phyloP scores from a whole-genome alignment of 2,888 invertebrate genomes.

The Yponomeuta plumbellus region DNA sequence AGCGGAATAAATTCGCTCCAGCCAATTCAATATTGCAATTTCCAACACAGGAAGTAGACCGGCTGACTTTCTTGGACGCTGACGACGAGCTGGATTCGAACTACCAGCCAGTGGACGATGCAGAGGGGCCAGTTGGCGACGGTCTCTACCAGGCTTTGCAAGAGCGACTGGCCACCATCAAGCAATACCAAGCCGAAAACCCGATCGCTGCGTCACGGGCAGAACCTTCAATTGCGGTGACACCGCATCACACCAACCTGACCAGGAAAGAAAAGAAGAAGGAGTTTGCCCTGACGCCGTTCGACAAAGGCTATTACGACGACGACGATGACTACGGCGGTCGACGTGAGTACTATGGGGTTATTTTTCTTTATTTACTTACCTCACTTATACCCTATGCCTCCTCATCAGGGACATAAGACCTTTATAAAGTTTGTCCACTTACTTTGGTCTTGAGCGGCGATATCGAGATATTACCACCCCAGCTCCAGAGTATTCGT shows the following conservation, averaged over 20 bases:
- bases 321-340: constrained; percentile 22
- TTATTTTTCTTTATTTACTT: constrained; percentile 7
- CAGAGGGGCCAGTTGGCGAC: not conserved
- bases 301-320: constrained; percentile 43
- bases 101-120: not conserved
- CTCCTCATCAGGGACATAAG: not conserved
- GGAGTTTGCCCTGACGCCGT: constrained; percentile 44
- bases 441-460: too few species aligned
- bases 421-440: too few species aligned
- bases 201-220: not conserved
- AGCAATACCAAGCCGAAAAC: not conserved
- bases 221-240: not conserved
- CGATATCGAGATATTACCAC: too few species aligned
- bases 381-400: not conserved
- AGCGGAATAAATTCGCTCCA: too few species aligned
- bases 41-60: constrained; percentile 44
- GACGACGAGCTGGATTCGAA: constrained; percentile 28
- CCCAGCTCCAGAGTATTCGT: too few species aligned
- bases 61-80: constrained; percentile 40
- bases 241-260: not conserved
- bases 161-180: not conserved
- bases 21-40: not conserved
- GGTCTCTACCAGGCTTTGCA: not conserved
- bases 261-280: constrained; percentile 21
- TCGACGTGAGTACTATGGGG: constrained; percentile 32